Evolutionary conservation across 1,140 invertebrate species (phyloP).

Genomic region (Acarapis woodi): DNA sequence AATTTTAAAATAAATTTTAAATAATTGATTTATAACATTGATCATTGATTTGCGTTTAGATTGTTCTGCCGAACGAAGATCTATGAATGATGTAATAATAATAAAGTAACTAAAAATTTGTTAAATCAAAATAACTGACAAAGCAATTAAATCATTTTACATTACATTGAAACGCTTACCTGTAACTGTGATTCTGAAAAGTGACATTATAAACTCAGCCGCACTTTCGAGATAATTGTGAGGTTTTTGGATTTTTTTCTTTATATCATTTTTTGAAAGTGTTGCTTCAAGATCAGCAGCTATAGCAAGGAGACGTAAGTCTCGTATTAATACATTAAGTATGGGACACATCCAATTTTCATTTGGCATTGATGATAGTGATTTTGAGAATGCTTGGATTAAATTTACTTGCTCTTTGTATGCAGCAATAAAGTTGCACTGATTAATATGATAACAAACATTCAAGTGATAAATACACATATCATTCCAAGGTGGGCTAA

Average conservation of each 20-base stretch:
- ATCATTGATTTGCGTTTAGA: slow-evolving; percentile 89
- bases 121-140: slow-evolving; percentile 84
- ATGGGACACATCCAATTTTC: slow-evolving; percentile 83
- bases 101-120: slow-evolving; percentile 87
- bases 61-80: slow-evolving; percentile 52
- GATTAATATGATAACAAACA: slow-evolving; percentile 18
- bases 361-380: slow-evolving; percentile 61
- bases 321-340: slow-evolving; percentile 59
- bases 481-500: slow-evolving; percentile 38
- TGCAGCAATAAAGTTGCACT: slow-evolving; percentile 37
- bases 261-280: not conserved
- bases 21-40: slow-evolving; percentile 75
- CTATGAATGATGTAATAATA: slow-evolving; percentile 69
- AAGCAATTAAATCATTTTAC: slow-evolving; percentile 75
- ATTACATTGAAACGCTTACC: slow-evolving; percentile 52
- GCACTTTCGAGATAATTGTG: slow-evolving; percentile 67
- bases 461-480: slow-evolving; percentile 47
- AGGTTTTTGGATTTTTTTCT: slow-evolving; percentile 10
- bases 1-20: slow-evolving; percentile 78
- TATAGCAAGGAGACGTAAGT: slow-evolving; percentile 46
- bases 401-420: slow-evolving; percentile 44
- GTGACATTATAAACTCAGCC: slow-evolving; percentile 68
- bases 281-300: slow-evolving; percentile 10
- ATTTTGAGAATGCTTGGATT: slow-evolving; percentile 45
- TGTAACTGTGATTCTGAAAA: slow-evolving; percentile 79